Base-by-base conservation (phyloP, 2,113 vertebrate genomes). In the Phodopus roborovskii region DNA sequence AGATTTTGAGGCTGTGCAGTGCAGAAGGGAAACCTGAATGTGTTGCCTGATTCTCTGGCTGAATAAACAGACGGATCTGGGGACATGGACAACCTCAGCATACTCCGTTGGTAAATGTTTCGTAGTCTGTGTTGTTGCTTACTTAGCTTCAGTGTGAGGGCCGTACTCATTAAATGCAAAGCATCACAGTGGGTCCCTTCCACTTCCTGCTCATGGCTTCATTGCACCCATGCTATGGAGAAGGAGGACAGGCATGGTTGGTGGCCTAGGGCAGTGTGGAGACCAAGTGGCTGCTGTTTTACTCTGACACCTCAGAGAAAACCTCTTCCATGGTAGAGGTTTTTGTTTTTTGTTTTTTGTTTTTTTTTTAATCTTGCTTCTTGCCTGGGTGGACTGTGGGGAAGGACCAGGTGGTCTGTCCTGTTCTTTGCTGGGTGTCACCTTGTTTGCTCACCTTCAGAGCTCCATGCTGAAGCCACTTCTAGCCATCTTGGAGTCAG, bases 1-100 rank as follows among this genome's bases (percentile, higher is more conserved):
- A 93, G 56, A 93, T 88, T 90, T 85, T 77, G 84, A 81, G 33
- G 50, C 20, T 95, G 48, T 86, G 33, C 26, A 64, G 0, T 60
- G 71, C 5, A 84, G 50, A 85, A 73, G 42, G 15, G 58, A 48
- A 48, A 73, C 42, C 92, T 30, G 50, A 30, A 28, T 11, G 0
- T 0, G 2, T 11, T 62, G 30, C n/a, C 24, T 77, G 81, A 71
- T 42, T 90, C n/a, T 77, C 64, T 33, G 24, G 26, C 36, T 39
- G 28, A 86, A 60, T 66, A 19, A 86, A 60, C 60, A 19, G n/a
- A 71, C 20, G 22, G 39, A 60, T 16, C 36, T 68, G 8, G 2
- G 56, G 60, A 73, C n/a, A 83, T 45, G 45, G 22, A 16, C 10
- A 30, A 30, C 10, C 64, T 33, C 36, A 9, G 28, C 24, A 22